These are phyloP conservation scores for Spodoptera exigua DNA, from an alignment of 2,888 invertebrate species.

Conservation along the genomic window DNA sequence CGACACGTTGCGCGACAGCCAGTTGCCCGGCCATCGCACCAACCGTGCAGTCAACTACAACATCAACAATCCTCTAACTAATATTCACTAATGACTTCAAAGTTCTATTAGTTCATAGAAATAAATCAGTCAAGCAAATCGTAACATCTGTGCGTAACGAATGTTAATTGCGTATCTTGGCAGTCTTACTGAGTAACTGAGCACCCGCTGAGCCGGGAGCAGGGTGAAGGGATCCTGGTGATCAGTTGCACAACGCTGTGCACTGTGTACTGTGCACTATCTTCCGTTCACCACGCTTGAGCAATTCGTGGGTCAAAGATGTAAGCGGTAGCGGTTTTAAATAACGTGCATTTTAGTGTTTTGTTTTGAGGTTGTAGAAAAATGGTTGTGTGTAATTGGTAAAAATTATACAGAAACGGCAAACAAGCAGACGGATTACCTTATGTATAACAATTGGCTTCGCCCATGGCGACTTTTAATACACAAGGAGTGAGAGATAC, in stretches of 20 bases:
- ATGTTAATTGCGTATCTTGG: conserved; percentile 36
- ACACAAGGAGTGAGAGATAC: too few relatives aligned
- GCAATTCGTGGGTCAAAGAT: conserved; percentile 60
- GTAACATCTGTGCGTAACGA: conserved; percentile 24
- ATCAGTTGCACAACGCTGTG: conserved; percentile 70
- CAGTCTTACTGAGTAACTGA: conserved; percentile 18
- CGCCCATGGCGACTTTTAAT: too few relatives aligned
- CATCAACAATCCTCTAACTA: too few relatives aligned
- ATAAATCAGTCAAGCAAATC: conserved; percentile 22
- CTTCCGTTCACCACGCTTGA: conserved; percentile 78
- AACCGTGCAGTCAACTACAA: too few relatives aligned
- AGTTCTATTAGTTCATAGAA: neutral
- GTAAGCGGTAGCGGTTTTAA: conserved; percentile 47
- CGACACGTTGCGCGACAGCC: too few relatives aligned
- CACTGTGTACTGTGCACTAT: conserved; percentile 48
- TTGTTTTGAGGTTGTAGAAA: too few relatives aligned
- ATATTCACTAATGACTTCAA: too few relatives aligned
- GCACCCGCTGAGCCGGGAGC: conserved; percentile 43
- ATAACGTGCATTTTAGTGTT: neutral
- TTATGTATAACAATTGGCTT: too few relatives aligned
- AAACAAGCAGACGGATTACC: too few relatives aligned
- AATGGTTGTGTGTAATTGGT: too few relatives aligned
- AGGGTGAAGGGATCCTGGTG: conserved; percentile 71
- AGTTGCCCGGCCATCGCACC: too few relatives aligned
- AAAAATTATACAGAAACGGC: too few relatives aligned